Evolutionary conservation across 2,888 invertebrate species (phyloP), one percentile per base, ranked within the genome.

Genomic region (Lithophane semibrunnea): DNA sequence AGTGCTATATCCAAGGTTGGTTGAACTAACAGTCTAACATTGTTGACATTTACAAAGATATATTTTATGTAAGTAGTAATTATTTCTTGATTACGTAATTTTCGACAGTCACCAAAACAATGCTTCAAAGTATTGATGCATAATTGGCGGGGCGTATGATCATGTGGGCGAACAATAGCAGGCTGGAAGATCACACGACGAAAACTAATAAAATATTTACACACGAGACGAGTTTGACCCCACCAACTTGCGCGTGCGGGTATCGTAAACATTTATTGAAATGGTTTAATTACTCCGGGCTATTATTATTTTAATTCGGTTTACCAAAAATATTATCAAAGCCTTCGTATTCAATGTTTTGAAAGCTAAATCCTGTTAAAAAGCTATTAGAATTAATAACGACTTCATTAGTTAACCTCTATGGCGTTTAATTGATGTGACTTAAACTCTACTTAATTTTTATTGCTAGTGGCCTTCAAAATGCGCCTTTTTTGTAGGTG

Each of bases 31-130:
- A 18, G n/a, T 73, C 61, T 63, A 75, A 67, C 63, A 81, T 74
- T 87, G 86, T 91, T 89, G 89, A 90, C 89, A 91, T 91, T 92
- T 90, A 87, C 80, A 90, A 87, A 86, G 88, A 91, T 86, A 91
- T 52, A 21, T 52, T 18, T 1, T 8, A 52, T 42, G 42, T 42
- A 42, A 21, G 16, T 29, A 87, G 86, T 90, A 91, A 92, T 92
- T 91, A 90, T 91, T 93, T 91, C 89, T 90, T 91, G 86, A 86
- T 91, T 89, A 91, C 86, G 89, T 91, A 91, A 64, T 89, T 90
- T 92, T 91, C 88, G 84, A 78, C 83, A 84, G 77, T 71, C 83
- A 77, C 75, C 68, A 77, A 88, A 89, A 92, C 90, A 93, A 91
- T 92, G 86, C 70, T 21, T 73, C 42, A 74, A 47, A 72, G 83